Evolutionary conservation across 2,888 invertebrate species (phyloP), one percentile per base, ranked within the genome.

Genomic region (Andrena marginata): DNA sequence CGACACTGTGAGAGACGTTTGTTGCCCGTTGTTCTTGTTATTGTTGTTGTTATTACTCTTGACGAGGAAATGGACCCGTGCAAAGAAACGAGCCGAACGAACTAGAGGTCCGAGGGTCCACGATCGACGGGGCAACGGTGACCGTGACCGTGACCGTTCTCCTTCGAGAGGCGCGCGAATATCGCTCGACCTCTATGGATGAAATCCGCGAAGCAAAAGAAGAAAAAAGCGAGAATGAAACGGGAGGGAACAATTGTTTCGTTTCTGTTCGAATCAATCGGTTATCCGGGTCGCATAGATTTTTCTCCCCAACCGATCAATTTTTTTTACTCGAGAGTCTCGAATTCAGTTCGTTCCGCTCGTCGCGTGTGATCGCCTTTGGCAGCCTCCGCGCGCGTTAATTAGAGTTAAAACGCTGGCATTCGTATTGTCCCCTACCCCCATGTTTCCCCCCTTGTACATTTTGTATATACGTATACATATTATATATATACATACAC

Each of bases 21-120:
- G 89, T 85, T 81, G 83, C 74, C 56, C 74, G 79, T 84, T 87
- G 75, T 89, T 88, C 79, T 88, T 89, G 77, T 86, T 86, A 82
- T 85, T 85, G 80, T 86, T 89, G 80, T 89, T 89, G 82, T 86
- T 89, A 78, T 80, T 82, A 68, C 71, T 80, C 79, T 67, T 65
- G 77, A 69, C 49, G 60, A 83, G 16, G 20, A 49, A 72, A 81
- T 79, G 78, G 75, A 81, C 63, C 67, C 71, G 60, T 63, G 75
- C 77, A 70, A 75, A 42, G 16, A 73, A 72, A 68, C 65, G 81
- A 76, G 79, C 70, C 31, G 77, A 73, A 67, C 71, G 77, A 82
- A 75, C 48, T 10, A 23, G 33, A 31, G 20, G 29, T 2, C 59
- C 29, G 35, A 10, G 54, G 13, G 23, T 26, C n/a, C n/a, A 4